Conservation (phyloP, 2,113 vertebrate species). For the Leuciscus idus region DNA sequence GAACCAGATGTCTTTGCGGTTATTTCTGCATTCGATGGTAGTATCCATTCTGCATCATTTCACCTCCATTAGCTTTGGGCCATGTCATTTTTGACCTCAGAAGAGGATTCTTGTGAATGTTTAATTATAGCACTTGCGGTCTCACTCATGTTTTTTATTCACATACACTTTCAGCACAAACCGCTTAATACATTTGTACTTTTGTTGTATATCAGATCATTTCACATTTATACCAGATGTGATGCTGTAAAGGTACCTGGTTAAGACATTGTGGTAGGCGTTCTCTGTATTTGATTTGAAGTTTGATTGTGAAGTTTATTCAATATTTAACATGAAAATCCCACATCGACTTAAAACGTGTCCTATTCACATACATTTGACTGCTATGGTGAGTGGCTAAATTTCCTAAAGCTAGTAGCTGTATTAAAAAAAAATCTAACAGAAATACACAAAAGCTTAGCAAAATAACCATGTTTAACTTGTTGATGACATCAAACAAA, state of each 20-base stretch:
- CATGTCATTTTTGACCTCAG: not conserved
- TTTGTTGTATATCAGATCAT: not conserved
- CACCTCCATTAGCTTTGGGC: not conserved
- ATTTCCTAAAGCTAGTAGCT: not conserved
- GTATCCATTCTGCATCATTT: not conserved
- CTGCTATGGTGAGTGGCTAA: not conserved
- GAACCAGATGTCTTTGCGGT: conserved; percentile 10
- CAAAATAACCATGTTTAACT: too few species aligned
- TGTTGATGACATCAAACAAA: too few species aligned
- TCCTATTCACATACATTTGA: not conserved
- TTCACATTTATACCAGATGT: not conserved
- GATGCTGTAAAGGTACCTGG: too few species aligned
- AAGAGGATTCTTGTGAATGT: not conserved
- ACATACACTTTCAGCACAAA: not conserved
- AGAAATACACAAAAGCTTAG: too few species aligned
- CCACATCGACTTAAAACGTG: not conserved
- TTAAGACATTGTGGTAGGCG: not conserved
- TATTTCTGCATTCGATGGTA: not conserved
- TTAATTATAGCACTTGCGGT: conserved; percentile 2
- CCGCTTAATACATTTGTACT: not conserved
- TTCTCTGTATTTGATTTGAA: not conserved
- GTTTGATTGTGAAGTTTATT: not conserved
- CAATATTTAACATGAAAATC: not conserved
- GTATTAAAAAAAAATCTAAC: too few species aligned
- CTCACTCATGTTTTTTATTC: not conserved